Percentiles rank a stretch among this genome's conserved stretches.
phyloP scores from a whole-genome alignment of 1,140 invertebrate species.

The Drosophila nebulosa region DNA sequence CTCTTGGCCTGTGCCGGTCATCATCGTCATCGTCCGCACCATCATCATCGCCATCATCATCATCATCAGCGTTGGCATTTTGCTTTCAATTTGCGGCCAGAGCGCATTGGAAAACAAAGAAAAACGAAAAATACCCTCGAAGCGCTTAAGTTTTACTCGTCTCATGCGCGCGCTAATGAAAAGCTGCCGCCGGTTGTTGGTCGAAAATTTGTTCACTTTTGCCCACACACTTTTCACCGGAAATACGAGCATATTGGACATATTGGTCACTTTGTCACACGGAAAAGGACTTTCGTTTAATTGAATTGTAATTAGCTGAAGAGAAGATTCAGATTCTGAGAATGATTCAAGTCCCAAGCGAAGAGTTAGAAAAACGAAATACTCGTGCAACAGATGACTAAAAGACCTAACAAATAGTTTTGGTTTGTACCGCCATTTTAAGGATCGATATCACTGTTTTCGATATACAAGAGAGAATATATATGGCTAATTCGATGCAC shows the following conservation, averaged over 20 bases:
- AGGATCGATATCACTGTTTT: no score
- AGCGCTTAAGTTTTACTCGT: slow-evolving; percentile 36
- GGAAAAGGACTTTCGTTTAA: no score
- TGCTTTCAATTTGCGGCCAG: slow-evolving; percentile 63
- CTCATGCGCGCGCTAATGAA: slow-evolving; percentile 44
- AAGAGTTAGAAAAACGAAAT: no score
- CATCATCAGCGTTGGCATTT: slow-evolving; percentile 44
- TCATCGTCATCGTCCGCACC: slow-evolving; percentile 20
- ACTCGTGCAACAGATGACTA: no score
- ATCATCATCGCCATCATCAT: slow-evolving; percentile 12
- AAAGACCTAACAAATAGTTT: no score
- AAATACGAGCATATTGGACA: not conserved
- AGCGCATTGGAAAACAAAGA: slow-evolving; percentile 45
- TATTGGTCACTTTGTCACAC: not conserved
- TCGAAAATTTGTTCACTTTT: not conserved
- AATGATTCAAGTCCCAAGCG: no score
- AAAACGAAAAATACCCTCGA: slow-evolving; percentile 19
- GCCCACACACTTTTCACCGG: not conserved
- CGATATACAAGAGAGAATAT: no score
- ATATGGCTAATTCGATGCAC: no score
- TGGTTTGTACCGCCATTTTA: no score
- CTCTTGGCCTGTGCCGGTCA: slow-evolving; percentile 13
- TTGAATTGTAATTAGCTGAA: no score
- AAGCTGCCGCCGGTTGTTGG: slow-evolving; percentile 13
- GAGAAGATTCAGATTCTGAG: no score